phyloP scores from a whole-genome alignment of 1,140 invertebrate species.

The Dolichoris vasculosae region DNA sequence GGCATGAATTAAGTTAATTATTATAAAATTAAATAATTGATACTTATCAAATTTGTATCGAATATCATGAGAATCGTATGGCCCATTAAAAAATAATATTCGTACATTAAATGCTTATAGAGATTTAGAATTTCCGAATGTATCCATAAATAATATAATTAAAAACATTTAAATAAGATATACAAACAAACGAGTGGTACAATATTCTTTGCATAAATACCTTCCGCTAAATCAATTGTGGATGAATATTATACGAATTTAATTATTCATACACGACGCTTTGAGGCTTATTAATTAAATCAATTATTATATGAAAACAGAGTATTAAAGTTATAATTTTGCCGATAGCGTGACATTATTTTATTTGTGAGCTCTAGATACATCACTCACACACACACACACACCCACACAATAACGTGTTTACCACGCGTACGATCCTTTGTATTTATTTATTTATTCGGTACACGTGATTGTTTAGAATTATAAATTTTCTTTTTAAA shows the following conservation, averaged over 20 bases:
- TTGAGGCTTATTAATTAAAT: neutral
- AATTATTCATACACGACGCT: neutral
- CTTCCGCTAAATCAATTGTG: neutral
- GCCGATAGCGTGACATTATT: neutral
- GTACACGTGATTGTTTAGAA: no score
- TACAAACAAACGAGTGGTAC: neutral
- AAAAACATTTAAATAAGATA: no score
- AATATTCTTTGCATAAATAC: neutral
- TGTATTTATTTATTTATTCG: no score
- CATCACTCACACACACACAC: no score
- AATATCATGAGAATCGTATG: no score
- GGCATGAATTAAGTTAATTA: neutral
- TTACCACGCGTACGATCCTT: no score
- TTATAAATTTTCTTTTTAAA: no score
- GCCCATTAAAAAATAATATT: no score
- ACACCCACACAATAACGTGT: no score
- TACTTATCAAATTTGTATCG: no score
- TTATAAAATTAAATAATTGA: neutral
- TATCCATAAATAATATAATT: neutral
- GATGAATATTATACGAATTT: neutral
- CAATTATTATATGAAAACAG: neutral
- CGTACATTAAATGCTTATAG: no score
- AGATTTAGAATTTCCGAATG: neutral
- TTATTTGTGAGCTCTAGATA: neutral
- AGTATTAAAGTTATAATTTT: neutral